Evolutionary conservation across 2,888 invertebrate genomes (phyloP).

Genomic region (Drosophila glabriapex): DNA sequence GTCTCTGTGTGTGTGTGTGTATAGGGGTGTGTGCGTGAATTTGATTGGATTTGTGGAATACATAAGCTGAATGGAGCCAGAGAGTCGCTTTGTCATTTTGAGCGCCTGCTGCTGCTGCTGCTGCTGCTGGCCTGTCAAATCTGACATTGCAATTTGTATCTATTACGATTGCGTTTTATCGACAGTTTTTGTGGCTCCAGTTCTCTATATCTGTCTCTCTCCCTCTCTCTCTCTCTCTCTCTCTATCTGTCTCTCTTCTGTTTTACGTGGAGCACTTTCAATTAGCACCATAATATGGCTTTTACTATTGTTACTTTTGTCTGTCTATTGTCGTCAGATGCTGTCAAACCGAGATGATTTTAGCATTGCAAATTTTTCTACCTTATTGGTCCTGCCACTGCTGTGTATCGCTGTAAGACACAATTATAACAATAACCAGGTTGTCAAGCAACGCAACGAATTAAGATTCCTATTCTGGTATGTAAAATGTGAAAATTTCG

Average conservation of each 20-base stretch:
- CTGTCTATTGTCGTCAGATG: not conserved
- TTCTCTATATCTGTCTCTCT: not conserved
- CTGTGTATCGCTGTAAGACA: not conserved
- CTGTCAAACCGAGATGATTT: not conserved
- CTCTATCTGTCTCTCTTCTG: constrained; percentile 14
- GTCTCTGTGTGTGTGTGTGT: constrained; percentile 7
- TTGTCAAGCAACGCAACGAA: not conserved
- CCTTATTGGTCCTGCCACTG: not conserved
- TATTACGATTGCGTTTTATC: constrained; percentile 41
- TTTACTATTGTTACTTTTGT: constrained; percentile 15
- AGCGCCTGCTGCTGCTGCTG: constrained; percentile 2
- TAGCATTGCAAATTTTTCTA: not conserved
- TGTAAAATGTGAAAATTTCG: not conserved
- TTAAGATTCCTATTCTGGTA: not conserved
- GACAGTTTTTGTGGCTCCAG: constrained; percentile 28
- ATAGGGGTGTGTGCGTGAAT: constrained; percentile 15
- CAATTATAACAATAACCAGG: not conserved
- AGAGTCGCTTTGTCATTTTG: constrained; percentile 3
- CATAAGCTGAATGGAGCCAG: constrained; percentile 32
- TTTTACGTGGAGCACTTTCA: constrained; percentile 31
- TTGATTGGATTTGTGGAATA: constrained; percentile 61
- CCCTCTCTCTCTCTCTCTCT: not conserved
- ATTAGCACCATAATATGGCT: constrained; percentile 49
- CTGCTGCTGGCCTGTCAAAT: constrained; percentile 34
- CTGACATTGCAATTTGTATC: constrained; percentile 64